A percentile compares a stretch with the other conserved stretches of the same genome.
Conservation (phyloP, 2,888 invertebrate genomes). For the Rhorus exstirpatorius region DNA sequence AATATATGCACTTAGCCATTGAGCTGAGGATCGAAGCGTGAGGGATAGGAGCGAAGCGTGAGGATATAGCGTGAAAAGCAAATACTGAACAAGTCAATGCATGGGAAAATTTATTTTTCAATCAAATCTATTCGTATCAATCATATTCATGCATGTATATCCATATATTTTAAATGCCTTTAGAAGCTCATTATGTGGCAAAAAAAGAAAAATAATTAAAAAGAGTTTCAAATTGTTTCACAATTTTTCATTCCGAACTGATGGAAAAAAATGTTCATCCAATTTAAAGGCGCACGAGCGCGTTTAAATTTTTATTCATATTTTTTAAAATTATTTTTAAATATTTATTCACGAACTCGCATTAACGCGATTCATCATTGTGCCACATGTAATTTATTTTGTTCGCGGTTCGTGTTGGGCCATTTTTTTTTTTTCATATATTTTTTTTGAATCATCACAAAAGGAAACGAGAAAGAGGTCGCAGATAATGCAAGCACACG, state of each 20-base stretch:
- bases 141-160: too few species aligned
- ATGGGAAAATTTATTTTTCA: too few species aligned
- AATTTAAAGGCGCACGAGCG: conserved; percentile 10
- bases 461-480: conserved; percentile 21
- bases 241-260: background rate
- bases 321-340: conserved; percentile 32
- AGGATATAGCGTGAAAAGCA: too few species aligned
- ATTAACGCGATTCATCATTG: conserved; percentile 48
- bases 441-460: conserved; percentile 40
- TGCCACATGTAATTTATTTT: conserved; percentile 24
- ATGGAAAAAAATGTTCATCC: conserved; percentile 14
- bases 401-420: conserved; percentile 12
- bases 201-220: too few species aligned
- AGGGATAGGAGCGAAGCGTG: too few species aligned
- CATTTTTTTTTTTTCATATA: background rate
- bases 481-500: conserved; percentile 46
- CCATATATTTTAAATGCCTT: too few species aligned
- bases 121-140: too few species aligned
- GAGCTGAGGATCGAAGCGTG: too few species aligned
- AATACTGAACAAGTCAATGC: too few species aligned
- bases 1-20: too few species aligned
- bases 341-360: conserved; percentile 38
- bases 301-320: background rate
- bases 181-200: too few species aligned
- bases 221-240: too few species aligned